These are phyloP conservation scores for Microtus ochrogaster DNA, from an alignment of 2,113 vertebrate genomes.

Conservation along the genomic window DNA sequence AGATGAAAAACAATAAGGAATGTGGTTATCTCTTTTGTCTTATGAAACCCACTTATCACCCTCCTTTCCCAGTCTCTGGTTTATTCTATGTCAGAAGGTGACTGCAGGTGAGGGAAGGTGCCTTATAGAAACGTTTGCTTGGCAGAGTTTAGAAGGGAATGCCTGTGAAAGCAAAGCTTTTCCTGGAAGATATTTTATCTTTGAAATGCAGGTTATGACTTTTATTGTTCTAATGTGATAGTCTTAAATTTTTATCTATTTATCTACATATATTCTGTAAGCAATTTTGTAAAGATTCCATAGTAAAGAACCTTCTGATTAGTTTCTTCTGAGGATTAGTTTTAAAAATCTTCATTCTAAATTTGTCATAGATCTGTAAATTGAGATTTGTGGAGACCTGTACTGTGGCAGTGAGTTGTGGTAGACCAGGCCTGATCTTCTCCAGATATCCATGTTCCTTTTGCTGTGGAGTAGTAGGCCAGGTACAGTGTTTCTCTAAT, in stretches of 20 bases:
- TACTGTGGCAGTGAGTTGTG: not conserved
- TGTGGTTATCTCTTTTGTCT: not conserved
- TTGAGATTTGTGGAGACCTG: not conserved
- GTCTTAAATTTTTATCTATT: not conserved
- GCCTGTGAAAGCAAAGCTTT: slow-evolving; percentile 60
- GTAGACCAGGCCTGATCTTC: not conserved
- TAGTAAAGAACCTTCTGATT: not conserved
- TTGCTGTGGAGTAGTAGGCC: not conserved
- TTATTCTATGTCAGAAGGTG: not conserved
- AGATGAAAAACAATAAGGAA: slow-evolving; percentile 19
- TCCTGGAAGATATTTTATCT: slow-evolving; percentile 56
- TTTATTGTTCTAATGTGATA: slow-evolving; percentile 32
- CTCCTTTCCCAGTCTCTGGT: not conserved
- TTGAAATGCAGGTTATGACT: slow-evolving; percentile 47
- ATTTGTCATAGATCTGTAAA: not conserved
- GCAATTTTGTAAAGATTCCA: slow-evolving; percentile 26
- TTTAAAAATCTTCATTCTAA: slow-evolving; percentile 37
- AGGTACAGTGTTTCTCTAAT: not conserved
- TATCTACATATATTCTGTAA: slow-evolving; percentile 21
- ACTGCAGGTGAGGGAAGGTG: slow-evolving; percentile 46
- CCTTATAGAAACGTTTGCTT: slow-evolving; percentile 62
- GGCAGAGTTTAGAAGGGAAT: slow-evolving; percentile 61
- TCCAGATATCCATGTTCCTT: not conserved
- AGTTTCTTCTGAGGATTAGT: slow-evolving; percentile 12
- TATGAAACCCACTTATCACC: not conserved